These are phyloP conservation scores for Otocyon megalotis DNA, from an alignment of 2,113 vertebrate species.

Conservation along the genomic window DNA sequence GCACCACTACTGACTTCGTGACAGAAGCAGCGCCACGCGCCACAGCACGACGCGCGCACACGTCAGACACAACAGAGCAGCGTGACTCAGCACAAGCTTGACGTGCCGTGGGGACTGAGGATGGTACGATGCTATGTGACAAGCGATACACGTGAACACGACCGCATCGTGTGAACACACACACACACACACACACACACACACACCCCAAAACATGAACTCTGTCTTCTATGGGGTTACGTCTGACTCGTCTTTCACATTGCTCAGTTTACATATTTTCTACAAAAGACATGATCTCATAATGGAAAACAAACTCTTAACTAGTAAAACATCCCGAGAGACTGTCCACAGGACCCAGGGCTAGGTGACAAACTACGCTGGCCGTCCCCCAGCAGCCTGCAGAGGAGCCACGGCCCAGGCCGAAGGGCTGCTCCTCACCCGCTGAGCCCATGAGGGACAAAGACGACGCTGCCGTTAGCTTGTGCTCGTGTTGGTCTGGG, in stretches of 20 bases:
- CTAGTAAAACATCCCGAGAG: background rate
- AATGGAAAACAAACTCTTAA: background rate
- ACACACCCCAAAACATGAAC: background rate
- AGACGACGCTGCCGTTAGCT: background rate
- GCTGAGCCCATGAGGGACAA: background rate
- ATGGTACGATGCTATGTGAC: too few species aligned
- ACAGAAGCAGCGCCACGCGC: background rate
- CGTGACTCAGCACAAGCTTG: too few species aligned
- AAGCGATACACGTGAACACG: accelerated
- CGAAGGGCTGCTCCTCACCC: background rate
- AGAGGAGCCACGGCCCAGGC: background rate
- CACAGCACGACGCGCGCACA: accelerated
- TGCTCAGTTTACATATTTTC: background rate
- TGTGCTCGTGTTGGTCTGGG: background rate
- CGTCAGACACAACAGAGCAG: accelerated
- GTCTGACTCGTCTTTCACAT: background rate
- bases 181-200: background rate
- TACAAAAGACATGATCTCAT: background rate
- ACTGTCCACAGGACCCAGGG: background rate
- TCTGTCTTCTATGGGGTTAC: accelerated
- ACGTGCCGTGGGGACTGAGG: background rate
- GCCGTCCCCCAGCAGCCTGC: background rate
- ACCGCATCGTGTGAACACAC: background rate
- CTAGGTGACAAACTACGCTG: accelerated
- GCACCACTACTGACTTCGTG: accelerated